Conservation (phyloP, 1,140 invertebrate genomes). For the Macrocentrus cingulum region DNA sequence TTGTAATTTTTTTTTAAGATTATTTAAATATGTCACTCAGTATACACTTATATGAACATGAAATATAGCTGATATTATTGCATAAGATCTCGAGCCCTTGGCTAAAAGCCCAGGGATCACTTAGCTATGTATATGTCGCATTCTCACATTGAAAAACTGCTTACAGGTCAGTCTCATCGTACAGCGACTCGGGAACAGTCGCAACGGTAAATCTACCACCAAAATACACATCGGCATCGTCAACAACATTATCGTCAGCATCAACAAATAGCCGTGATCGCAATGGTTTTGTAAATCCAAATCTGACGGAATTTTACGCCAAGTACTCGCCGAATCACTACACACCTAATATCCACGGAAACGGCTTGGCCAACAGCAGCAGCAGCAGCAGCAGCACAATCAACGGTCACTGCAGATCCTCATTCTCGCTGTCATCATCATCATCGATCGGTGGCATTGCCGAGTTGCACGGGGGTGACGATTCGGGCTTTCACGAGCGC, state of each 20-base stretch:
- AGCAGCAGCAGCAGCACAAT: slow-evolving; percentile 25
- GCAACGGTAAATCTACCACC: slow-evolving; percentile 27
- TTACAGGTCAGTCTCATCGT: slow-evolving; percentile 52
- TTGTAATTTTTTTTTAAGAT: no score
- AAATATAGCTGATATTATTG: not conserved
- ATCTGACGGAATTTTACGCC: slow-evolving; percentile 63
- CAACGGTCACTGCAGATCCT: slow-evolving; percentile 33
- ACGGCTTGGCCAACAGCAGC: slow-evolving; percentile 35
- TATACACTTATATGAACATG: not conserved
- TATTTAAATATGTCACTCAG: not conserved
- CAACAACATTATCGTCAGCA: slow-evolving; percentile 23
- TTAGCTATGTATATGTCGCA: slow-evolving; percentile 10
- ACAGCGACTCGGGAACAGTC: slow-evolving; percentile 35
- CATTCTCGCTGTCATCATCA: slow-evolving; percentile 24
- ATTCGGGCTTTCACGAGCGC: slow-evolving; percentile 28
- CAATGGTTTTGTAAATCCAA: slow-evolving; percentile 38
- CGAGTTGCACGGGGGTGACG: slow-evolving; percentile 40
- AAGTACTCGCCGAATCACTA: slow-evolving; percentile 68
- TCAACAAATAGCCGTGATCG: slow-evolving; percentile 28
- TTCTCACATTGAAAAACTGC: slow-evolving; percentile 32
- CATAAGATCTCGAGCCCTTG: slow-evolving; percentile 37
- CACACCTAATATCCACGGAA: slow-evolving; percentile 61
- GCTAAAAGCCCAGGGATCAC: slow-evolving; percentile 33
- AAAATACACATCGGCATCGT: slow-evolving; percentile 29
- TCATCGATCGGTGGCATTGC: slow-evolving; percentile 2